Evolutionary conservation across 2,113 vertebrate genomes (phyloP).

Genomic region (Capreolus pygargus): DNA sequence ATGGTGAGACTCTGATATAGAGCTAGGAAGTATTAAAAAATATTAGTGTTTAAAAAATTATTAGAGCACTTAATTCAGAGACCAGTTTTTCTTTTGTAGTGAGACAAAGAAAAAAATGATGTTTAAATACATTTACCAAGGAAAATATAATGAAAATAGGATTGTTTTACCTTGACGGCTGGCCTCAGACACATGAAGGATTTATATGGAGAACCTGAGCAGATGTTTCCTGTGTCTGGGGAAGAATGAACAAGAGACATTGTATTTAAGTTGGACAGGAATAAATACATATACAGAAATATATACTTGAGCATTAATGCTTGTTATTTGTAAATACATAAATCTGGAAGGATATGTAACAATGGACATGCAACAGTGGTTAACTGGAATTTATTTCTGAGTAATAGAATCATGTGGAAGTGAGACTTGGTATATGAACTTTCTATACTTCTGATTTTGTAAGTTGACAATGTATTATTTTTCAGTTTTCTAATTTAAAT

Average conservation of each 20-base stretch:
- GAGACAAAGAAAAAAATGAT: neutral
- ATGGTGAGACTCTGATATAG: neutral
- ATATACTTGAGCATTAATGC: neutral
- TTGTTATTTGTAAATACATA: neutral
- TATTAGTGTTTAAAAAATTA: neutral
- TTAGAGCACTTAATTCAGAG: neutral
- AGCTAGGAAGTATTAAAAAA: neutral
- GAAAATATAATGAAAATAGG: neutral
- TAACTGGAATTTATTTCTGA: neutral
- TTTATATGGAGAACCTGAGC: neutral
- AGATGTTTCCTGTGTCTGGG: neutral
- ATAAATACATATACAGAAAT: neutral
- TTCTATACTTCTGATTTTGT: neutral
- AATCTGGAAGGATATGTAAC: neutral
- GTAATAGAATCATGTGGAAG: neutral
- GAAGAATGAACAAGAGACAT: neutral
- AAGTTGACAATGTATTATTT: neutral
- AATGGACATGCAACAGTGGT: neutral
- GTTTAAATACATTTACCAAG: neutral
- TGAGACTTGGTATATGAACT: neutral
- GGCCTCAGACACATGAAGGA: neutral
- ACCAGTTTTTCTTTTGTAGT: neutral
- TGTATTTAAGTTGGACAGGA: neutral
- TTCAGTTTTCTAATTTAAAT: constrained; percentile 25
- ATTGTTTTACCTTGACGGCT: neutral